Conservation (phyloP, 2,797 vertebrate species). For the Valencia hispanica region DNA sequence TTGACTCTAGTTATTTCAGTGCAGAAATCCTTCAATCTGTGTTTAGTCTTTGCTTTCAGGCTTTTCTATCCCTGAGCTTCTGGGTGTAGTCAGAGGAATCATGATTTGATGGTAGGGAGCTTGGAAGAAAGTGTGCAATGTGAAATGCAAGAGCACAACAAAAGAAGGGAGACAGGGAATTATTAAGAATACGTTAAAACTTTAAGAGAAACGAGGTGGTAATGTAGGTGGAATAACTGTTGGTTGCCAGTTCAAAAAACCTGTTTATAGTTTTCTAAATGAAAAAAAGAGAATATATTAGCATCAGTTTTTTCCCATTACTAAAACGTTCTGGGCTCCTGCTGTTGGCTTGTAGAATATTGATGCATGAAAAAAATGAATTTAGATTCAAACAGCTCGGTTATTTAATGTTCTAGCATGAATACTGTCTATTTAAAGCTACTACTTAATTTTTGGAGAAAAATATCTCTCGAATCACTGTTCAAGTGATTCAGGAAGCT, state of each 20-base stretch:
- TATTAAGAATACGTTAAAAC: constrained; percentile 34
- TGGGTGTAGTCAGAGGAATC: constrained; percentile 54
- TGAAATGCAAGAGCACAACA: constrained; percentile 18
- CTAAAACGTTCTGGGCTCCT: constrained; percentile 32
- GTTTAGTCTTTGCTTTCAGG: constrained; percentile 26
- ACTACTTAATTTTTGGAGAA: constrained; percentile 16
- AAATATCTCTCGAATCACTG: constrained; percentile 14
- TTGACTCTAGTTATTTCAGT: constrained; percentile 34
- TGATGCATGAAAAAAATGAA: constrained; percentile 46
- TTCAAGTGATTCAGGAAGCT: constrained; percentile 7
- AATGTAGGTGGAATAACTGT: constrained; percentile 40
- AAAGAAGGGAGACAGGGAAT: constrained; percentile 19
- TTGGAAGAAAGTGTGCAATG: constrained; percentile 34
- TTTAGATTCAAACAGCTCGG: constrained; percentile 30
- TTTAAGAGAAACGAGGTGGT: constrained; percentile 19
- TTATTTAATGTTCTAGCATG: constrained; percentile 16
- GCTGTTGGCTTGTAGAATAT: constrained; percentile 44
- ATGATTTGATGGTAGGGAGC: constrained; percentile 38
- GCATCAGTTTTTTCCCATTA: constrained; percentile 23
- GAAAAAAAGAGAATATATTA: constrained; percentile 49
- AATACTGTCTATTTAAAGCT: constrained; percentile 18
- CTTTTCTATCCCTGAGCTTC: constrained; percentile 29
- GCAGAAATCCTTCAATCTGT: constrained; percentile 41
- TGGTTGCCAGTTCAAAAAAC: constrained; percentile 26
- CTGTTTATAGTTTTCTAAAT: constrained; percentile 39